These are phyloP conservation scores for Pilophorus perplexus DNA, from an alignment of 2,888 invertebrate species.

Conservation along the genomic window DNA sequence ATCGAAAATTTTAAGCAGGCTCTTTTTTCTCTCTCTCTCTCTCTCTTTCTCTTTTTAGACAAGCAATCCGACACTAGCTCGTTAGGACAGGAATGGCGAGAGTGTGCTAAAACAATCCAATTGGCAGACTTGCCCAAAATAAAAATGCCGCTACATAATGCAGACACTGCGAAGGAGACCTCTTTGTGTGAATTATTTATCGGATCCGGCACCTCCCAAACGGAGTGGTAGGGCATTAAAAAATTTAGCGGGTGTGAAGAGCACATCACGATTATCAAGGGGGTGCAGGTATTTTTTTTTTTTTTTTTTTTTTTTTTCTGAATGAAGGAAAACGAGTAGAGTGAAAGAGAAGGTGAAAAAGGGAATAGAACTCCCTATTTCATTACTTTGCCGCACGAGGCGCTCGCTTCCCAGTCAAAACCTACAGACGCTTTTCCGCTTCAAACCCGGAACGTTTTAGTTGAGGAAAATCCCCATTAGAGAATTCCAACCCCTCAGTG, in stretches of 20 bases:
- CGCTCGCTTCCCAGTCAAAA: constrained; percentile 12
- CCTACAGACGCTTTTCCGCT: background rate
- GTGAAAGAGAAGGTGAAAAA: background rate
- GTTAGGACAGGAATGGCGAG: no score
- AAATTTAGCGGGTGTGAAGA: constrained; percentile 19
- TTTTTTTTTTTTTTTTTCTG: no score
- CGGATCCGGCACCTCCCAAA: background rate
- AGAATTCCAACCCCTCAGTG: no score
- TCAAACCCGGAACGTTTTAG: background rate
- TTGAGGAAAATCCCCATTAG: constrained; percentile 4
- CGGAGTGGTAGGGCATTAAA: constrained; percentile 2
- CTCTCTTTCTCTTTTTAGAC: no score
- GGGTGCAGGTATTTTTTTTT: background rate
- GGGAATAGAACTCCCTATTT: constrained; percentile 12
- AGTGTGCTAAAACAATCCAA: no score
- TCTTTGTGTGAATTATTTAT: background rate
- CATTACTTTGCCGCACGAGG: background rate
- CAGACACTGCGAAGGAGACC: no score
- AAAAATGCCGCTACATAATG: no score
- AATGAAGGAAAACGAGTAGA: no score
- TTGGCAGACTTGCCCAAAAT: no score
- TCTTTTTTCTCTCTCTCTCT: no score
- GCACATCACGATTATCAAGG: background rate
- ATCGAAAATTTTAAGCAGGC: no score
- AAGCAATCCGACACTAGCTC: no score